Percentiles rank a stretch among this genome's conserved stretches.
Conservation (phyloP, 1,140 invertebrate species). For the Tribolium madens region DNA sequence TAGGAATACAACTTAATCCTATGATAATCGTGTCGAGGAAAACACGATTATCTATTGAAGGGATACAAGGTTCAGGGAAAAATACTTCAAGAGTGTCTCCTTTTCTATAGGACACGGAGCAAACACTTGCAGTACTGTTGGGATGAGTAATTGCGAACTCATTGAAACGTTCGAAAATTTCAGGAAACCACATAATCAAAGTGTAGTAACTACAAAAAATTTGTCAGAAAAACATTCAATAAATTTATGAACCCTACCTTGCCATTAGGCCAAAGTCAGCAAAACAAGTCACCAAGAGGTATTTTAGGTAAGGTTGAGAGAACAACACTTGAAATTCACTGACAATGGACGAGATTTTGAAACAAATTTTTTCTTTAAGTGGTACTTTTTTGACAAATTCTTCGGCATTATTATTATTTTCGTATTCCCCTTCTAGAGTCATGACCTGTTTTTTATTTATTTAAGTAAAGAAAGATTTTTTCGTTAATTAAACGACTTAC, state of each 20-base stretch:
- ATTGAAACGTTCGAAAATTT: conserved; percentile 74
- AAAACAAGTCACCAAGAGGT: conserved; percentile 68
- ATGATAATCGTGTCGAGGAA: conserved; percentile 70
- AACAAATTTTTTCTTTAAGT: conserved; percentile 6
- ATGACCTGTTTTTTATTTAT: conserved; percentile 49
- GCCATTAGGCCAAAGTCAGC: conserved; percentile 72
- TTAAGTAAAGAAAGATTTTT: too few species aligned
- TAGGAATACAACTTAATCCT: conserved; percentile 69
- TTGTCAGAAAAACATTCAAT: not conserved
- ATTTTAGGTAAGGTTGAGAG: conserved; percentile 68
- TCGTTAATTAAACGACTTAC: conserved; percentile 67
- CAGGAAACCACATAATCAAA: conserved; percentile 77
- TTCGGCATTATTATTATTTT: conserved; percentile 52
- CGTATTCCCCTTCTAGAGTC: conserved; percentile 50
- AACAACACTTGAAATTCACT: conserved; percentile 56
- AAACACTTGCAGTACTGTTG: conserved; percentile 70
- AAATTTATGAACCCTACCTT: conserved; percentile 62
- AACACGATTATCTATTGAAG: conserved; percentile 66
- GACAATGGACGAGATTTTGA: conserved; percentile 20
- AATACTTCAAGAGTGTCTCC: conserved; percentile 35
- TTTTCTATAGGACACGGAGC: conserved; percentile 66
- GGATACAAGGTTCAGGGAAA: conserved; percentile 54
- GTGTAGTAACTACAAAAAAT: conserved; percentile 72
- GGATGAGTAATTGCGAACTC: conserved; percentile 68
- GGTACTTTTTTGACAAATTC: not conserved